Base-by-base conservation (phyloP, 1,140 invertebrate species). In the Drosophila watanabei region DNA sequence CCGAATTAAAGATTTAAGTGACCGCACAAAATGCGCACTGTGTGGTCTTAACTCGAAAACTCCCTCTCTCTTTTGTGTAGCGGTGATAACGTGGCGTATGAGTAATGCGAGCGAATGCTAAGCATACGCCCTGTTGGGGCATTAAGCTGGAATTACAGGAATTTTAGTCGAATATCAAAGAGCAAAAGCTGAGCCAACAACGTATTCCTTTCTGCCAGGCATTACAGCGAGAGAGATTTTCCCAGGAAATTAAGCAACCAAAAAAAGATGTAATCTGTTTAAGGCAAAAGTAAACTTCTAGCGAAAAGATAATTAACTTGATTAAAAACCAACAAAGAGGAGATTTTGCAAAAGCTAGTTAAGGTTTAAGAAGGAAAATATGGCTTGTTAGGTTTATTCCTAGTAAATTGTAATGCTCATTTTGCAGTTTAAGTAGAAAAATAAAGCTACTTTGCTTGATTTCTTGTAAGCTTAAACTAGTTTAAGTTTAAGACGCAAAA, bases 1-100 rank as follows among this genome's bases (percentile, higher is more conserved):
- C 57, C 75, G 49, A 77, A 89, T 88, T 85, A 75, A 89, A 85
- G 85, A 68, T 81, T 58, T 52, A 80, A 88, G 77, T 88, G 73
- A 63, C 54, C 80, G 59, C 52, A 60, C 76, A 52, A 70, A 48
- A 52, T 43, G 57, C 43, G 56, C 24, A 75, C 70, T 57, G 68
- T 39, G 59, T 39, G 59, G 65, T 70, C 63, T 73, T 33, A 28
- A 18, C 41, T 24, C 5, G 10, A n/a, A n/a, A 18, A 1, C 18
- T 16, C n/a, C 18, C 7, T 4, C 0, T 8, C 13, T 16, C 8
- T 10, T 30, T 71, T 68, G 39, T 24, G 30, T 52, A 5, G n/a
- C 24, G 10, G 37, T 65, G 54, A 30, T 60, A 79, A 58, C 75
- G 49, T 54, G 75, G 48, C 52, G 72, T 78, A 71, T 89, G 80